Base-by-base conservation (phyloP, 2,888 invertebrate genomes). In the Lasioglossum morio region DNA sequence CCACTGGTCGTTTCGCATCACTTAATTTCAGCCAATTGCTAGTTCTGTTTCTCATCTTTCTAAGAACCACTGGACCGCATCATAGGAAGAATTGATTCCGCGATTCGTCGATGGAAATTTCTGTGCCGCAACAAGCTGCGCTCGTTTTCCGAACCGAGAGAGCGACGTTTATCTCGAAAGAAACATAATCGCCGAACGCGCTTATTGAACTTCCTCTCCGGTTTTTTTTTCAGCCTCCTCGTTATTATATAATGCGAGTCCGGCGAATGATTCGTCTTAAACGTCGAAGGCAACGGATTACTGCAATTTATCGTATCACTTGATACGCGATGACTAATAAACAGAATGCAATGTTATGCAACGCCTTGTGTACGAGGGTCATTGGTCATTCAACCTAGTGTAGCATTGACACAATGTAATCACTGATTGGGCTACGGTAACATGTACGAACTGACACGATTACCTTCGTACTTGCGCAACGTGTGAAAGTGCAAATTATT, bases 361-460 rank as follows among this genome's bases (percentile, higher is more conserved):
- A 82, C 48, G 72, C 66, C 40, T 10, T 53, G 48, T 53, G 85
- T 46, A 40, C 85, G 75, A 82, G 88, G 86, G 83, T 89, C 89
- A 82, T 86, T 89, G 89, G 81, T 86, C 89, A 80, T 86, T 89
- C 82, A 89, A 89, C 84, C 81, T 83, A 79, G 77, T 43, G 53
- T 84, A 86, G 79, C 89, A 89, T 89, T 86, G 89, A 85, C 82
- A 89, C 79, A 82, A 86, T 81, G 85, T 88, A 81, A 73, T 75
- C 81, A 70, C 74, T 79, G 84, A 86, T 89, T 87, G 77, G 79
- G 79, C 57, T 27, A 80, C 72, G 78, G 80, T 77, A 60, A 75
- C 43, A 53, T 46, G 37, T 37, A n/a, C 48, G 19, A 19, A 48
- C 69, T 60, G 72, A 40, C 85, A 69, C 48, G 83, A 83, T 85